Conservation (phyloP, 2,888 invertebrate genomes). For the Andrena minutula region DNA sequence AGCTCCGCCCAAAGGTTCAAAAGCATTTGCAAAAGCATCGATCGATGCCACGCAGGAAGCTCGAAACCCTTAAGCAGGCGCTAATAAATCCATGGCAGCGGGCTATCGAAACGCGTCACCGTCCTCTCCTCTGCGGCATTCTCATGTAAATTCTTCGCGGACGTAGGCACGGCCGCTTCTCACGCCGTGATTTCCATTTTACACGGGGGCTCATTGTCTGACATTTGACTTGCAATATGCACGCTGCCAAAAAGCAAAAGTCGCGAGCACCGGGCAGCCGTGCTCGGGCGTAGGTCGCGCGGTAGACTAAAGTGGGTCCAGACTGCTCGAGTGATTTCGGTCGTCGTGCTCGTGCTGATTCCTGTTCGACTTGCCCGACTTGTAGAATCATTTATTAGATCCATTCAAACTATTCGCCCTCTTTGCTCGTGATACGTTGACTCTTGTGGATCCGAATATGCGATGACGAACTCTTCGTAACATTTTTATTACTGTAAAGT, state of each 20-base stretch:
- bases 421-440: too few relatives aligned
- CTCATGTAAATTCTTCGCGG: slow-evolving; percentile 13
- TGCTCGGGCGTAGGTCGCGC: background rate
- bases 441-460: too few relatives aligned
- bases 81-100: slow-evolving; percentile 5
- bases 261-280: slow-evolving; percentile 1
- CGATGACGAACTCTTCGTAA: too few relatives aligned
- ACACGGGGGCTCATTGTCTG: slow-evolving; percentile 23
- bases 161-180: slow-evolving; percentile 16
- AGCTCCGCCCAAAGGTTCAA: background rate
- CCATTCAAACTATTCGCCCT: too few relatives aligned
- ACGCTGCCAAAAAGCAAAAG: slow-evolving; percentile 38
- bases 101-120: slow-evolving; percentile 21
- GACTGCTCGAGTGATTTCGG: background rate
- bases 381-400: too few relatives aligned
- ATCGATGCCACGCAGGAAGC: background rate
- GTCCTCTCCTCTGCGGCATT: background rate
- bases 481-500: too few relatives aligned
- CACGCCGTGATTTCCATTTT: slow-evolving; percentile 39
- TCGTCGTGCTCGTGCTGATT: too few relatives aligned
- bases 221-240: slow-evolving; percentile 40
- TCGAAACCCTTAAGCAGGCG: background rate
- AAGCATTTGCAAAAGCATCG: background rate
- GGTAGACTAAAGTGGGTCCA: background rate
- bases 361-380: too few relatives aligned